Conservation (phyloP, 2,888 invertebrate genomes). For the Trichogramma dendrolimi region DNA sequence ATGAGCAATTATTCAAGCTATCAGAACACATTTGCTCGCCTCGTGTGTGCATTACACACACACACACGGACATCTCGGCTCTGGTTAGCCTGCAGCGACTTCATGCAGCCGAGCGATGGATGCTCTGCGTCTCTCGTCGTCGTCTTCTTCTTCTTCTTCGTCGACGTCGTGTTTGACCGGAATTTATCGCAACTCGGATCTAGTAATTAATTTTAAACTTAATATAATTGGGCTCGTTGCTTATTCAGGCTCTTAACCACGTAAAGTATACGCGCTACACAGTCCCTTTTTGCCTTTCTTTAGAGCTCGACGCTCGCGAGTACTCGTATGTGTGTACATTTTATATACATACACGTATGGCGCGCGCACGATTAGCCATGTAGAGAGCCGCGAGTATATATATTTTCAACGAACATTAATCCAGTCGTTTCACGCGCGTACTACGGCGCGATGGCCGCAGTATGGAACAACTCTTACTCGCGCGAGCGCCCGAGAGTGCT, state of each 20-base stretch:
- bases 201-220: constrained; percentile 50
- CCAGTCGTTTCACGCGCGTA: no score
- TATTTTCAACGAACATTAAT: no score
- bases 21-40: no score
- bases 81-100: no score
- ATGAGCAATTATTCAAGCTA: constrained; percentile 10
- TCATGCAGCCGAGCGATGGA: no score
- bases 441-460: no score
- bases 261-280: not conserved
- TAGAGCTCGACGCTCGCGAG: not conserved
- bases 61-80: not conserved
- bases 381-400: no score
- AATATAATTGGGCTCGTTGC: constrained; percentile 47
- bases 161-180: constrained; percentile 15
- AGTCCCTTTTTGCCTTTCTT: not conserved
- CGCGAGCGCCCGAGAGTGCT: no score
- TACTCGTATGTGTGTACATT: not conserved
- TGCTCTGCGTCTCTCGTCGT: no score
- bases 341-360: not conserved
- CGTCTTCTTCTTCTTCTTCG: no score
- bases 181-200: constrained; percentile 43
- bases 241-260: constrained; percentile 33
- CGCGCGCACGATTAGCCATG: not conserved
- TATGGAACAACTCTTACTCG: no score
- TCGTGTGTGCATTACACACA: no score